Evolutionary conservation across 2,797 vertebrate species (phyloP).

Genomic region (Epinephelus awoara): DNA sequence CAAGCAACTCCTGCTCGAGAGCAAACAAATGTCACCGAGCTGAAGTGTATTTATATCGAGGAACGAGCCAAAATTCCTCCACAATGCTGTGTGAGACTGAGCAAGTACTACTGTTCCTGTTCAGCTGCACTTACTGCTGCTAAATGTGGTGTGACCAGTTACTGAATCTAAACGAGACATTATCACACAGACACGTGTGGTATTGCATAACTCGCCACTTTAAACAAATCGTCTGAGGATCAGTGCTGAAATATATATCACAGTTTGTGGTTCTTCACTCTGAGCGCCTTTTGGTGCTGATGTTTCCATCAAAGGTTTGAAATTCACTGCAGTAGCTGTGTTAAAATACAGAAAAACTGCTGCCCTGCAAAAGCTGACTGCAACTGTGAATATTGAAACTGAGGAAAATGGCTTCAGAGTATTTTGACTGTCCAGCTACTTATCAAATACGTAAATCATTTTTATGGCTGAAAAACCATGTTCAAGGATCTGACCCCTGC

Average conservation of each 20-base stretch:
- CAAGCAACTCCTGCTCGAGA: not conserved
- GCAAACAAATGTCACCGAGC: constrained; percentile 8
- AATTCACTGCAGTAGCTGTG: not conserved
- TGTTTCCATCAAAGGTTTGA: not conserved
- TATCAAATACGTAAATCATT: too few species aligned
- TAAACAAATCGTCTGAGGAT: constrained; percentile 4
- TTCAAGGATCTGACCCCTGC: too few species aligned
- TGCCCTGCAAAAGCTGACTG: too few species aligned
- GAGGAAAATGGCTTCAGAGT: not conserved
- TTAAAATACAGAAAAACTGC: too few species aligned
- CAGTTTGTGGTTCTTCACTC: not conserved
- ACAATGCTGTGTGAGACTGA: not conserved
- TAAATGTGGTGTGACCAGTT: not conserved
- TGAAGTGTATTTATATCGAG: constrained; percentile 3
- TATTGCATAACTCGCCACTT: constrained; percentile 1
- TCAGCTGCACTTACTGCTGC: not conserved
- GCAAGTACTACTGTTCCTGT: not conserved
- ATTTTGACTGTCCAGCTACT: too few species aligned
- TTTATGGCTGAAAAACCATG: too few species aligned
- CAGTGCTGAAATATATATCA: not conserved
- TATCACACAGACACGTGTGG: not conserved
- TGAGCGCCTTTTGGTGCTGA: not conserved
- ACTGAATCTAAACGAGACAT: constrained; percentile 4
- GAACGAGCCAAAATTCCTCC: not conserved
- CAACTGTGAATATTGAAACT: not conserved